Base-by-base conservation (phyloP, 2,797 vertebrate species). In the Avahi laniger region DNA sequence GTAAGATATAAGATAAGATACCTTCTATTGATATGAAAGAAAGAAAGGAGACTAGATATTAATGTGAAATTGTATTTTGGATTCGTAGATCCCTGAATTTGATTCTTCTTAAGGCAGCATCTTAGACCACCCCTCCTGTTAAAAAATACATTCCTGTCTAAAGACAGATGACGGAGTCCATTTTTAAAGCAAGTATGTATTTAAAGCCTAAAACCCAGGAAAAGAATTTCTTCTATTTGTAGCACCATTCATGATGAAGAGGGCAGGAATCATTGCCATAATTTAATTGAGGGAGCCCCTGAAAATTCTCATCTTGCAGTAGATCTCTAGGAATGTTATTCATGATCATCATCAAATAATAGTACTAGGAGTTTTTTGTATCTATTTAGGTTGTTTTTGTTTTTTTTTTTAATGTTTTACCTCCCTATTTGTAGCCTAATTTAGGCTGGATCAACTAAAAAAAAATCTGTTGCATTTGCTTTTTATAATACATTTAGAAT, bases 371-470 rank as follows among this genome's bases (percentile, higher is more conserved):
- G 8, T 87, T 95, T 50, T 80, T 11, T 97, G 79, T 94, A 46
- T 57, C 69, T 89, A n/a, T 81, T 95, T 80, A 61, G 90, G 80
- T 88, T 89, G 24, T 24, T 17, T 73, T 41, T 41, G 41, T 4
- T 41, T 50, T 87, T 38, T 57, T 63, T 75, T 57, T 79, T 52
- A 38, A n/a, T 93, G 50, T 88, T 95, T 97, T 76, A 3, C 50
- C 80, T 96, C 84, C 65, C 91, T 93, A 67, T 97, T 97, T 94
- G 72, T 96, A 97, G 93, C 90, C 95, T 96, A 38, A 91, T 96
- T 98, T 96, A 95, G 93, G 41, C 2, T 7, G 95, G 87, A 92
- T 97, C 88, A 97, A 96, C 96, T 73, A 87, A 92, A 97, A 97
- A 59, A 85, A 96, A 92, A 75, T 79, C 65, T 85, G 85, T 93